phyloP scores from a whole-genome alignment of 1,140 invertebrate species.

The Drosophila virilis region DNA sequence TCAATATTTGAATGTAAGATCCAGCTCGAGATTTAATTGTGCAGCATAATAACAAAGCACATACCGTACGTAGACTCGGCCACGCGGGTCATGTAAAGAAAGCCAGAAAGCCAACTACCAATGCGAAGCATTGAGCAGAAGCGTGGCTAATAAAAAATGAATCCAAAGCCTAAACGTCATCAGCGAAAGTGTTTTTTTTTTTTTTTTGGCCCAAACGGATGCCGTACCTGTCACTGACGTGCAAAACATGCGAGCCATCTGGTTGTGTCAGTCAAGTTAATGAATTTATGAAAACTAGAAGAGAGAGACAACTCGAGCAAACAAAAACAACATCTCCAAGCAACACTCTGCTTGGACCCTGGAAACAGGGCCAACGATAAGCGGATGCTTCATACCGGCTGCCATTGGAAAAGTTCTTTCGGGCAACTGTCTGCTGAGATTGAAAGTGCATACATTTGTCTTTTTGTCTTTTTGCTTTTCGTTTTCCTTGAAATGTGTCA shows the following conservation, averaged over 20 bases:
- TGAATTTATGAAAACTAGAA: constrained; percentile 62
- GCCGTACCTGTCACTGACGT: constrained; percentile 57
- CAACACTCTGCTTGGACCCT: constrained; percentile 20
- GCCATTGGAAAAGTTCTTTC: constrained; percentile 67
- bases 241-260: constrained; percentile 38
- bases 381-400: constrained; percentile 39
- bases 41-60: constrained; percentile 42
- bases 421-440: constrained; percentile 3
- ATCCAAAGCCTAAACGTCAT: constrained; percentile 7
- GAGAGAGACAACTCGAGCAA: constrained; percentile 10
- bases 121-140: constrained; percentile 23
- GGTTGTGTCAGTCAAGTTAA: constrained; percentile 65
- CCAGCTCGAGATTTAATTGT: constrained; percentile 67
- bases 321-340: constrained; percentile 12
- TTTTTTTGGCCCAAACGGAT: constrained; percentile 44
- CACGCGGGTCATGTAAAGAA: constrained; percentile 61
- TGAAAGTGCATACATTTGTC: constrained; percentile 24
- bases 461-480: constrained; percentile 28
- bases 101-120: constrained; percentile 1
- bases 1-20: constrained; percentile 54
- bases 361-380: constrained; percentile 40
- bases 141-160: constrained; percentile 32
- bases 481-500: constrained; percentile 41
- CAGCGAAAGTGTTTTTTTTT: too few relatives aligned
- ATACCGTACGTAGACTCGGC: constrained; percentile 45